Conservation (phyloP, 2,113 vertebrate genomes). For the Amazona guildingii region DNA sequence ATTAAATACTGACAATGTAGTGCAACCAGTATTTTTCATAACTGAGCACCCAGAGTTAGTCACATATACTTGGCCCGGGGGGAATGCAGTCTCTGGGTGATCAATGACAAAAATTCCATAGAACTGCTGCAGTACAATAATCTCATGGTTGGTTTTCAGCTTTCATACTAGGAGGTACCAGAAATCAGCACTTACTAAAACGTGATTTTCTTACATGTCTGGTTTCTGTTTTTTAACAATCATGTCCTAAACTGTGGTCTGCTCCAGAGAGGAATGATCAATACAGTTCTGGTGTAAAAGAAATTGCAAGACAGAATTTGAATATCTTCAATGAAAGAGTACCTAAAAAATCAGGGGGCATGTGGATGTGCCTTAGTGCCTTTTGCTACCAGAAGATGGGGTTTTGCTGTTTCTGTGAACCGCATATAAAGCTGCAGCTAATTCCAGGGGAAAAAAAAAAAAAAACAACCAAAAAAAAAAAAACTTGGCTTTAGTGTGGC, state of each 20-base stretch:
- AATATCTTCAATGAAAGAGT: background rate
- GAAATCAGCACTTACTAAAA: background rate
- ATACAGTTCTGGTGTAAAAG: background rate
- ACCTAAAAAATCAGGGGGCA: background rate
- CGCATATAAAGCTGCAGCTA: background rate
- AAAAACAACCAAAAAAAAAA: background rate
- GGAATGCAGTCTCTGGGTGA: background rate
- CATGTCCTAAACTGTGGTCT: background rate
- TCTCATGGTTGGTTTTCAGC: background rate
- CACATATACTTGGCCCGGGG: background rate
- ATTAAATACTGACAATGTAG: background rate
- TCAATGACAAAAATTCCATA: background rate
- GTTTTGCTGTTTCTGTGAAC: background rate
- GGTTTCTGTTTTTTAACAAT: background rate
- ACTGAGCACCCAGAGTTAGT: slow-evolving; percentile 10
- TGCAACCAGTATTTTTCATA: background rate
- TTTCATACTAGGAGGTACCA: background rate
- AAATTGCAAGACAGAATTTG: background rate
- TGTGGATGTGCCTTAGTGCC: background rate
- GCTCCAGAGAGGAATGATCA: background rate
- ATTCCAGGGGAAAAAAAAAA: background rate
- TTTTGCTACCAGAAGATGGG: background rate
- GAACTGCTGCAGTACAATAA: background rate
- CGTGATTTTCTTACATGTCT: background rate
- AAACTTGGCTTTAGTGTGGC: background rate